Conservation (phyloP, 2,797 vertebrate species). For the Liparis tanakae region DNA sequence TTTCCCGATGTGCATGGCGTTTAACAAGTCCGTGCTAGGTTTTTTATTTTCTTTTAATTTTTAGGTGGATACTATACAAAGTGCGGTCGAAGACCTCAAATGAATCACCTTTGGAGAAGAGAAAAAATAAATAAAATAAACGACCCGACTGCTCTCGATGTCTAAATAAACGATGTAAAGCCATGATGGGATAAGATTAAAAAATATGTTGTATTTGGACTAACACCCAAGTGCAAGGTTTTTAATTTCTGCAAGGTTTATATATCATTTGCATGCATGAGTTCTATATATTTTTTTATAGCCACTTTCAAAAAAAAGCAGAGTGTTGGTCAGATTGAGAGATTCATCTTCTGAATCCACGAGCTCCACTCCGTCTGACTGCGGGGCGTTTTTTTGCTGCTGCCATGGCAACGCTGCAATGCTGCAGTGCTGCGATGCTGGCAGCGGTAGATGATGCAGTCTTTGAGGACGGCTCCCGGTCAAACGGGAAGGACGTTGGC, state of each 20-base stretch:
- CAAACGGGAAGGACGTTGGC: not conserved
- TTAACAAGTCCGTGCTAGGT: not conserved
- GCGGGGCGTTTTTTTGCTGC: slow-evolving; percentile 1
- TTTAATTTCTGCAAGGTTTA: not conserved
- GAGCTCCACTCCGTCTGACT: slow-evolving; percentile 15
- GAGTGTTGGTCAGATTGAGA: not conserved
- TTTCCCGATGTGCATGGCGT: not conserved
- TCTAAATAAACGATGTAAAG: slow-evolving; percentile 11
- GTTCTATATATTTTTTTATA: not conserved
- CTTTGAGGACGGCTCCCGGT: not conserved
- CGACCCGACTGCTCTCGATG: not conserved
- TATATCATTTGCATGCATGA: slow-evolving; percentile 2
- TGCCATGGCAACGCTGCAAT: not conserved
- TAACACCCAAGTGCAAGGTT: not conserved
- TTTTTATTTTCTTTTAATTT: not conserved
- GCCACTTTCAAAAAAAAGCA: not conserved
- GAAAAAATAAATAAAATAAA: not conserved
- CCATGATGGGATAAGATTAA: slow-evolving; percentile 5
- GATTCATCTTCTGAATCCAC: not conserved
- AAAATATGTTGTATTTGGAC: not conserved
- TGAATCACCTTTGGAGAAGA: not conserved
- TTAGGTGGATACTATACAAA: not conserved
- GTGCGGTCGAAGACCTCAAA: not conserved
- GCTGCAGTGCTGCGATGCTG: not conserved
- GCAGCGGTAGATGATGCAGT: slow-evolving; percentile 7